Conservation (phyloP, 2,797 vertebrate species). For the Phrynocephalus forsythii region DNA sequence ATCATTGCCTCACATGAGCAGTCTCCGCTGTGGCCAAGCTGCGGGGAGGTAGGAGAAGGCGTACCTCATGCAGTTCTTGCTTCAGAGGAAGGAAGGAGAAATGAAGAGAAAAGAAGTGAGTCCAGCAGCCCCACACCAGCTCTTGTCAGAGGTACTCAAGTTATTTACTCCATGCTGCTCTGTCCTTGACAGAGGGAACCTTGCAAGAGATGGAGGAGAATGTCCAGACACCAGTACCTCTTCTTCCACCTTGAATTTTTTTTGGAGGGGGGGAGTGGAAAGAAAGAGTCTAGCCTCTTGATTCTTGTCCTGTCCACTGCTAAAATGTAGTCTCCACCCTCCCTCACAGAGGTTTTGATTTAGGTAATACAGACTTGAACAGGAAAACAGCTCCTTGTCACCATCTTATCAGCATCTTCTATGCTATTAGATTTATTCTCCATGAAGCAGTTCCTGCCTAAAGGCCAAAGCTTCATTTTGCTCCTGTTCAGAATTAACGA, state of each 20-base stretch:
- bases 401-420: not conserved
- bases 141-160: not conserved
- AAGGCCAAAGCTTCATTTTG: not conserved
- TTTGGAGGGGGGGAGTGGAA: not conserved
- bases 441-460: not conserved
- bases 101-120: no score
- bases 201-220: not conserved
- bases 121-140: not conserved
- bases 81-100: not conserved
- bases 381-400: not conserved
- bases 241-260: not conserved
- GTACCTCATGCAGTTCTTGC: not conserved
- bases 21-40: not conserved
- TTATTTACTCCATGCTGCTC: not conserved
- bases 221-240: not conserved
- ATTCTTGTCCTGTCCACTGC: not conserved
- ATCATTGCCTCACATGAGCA: not conserved
- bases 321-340: not conserved
- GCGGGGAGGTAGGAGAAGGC: not conserved
- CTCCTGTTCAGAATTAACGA: constrained; percentile 11
- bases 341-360: not conserved
- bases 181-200: not conserved
- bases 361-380: not conserved
- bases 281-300: not conserved
- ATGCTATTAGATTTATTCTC: not conserved